Percentiles rank a stretch among this genome's conserved stretches.
Evolutionary conservation across 64 coral and sea anemone genomes (phyloP).

Genomic region (Montipora sp.): DNA sequence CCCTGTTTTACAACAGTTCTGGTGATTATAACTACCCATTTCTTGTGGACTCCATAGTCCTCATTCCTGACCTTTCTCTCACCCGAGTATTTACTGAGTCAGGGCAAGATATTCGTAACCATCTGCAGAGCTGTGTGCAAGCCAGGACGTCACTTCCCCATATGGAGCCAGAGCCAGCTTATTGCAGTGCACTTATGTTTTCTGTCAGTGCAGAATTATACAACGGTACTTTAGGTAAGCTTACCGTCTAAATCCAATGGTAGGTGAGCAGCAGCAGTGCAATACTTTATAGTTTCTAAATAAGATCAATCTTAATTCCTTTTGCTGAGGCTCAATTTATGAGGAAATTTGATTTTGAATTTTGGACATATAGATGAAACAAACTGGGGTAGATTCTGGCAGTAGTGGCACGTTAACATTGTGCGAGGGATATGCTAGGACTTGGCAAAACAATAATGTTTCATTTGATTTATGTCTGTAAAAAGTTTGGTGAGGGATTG

Average conservation of each 20-base stretch:
- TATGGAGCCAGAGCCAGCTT: slow-evolving; percentile 15
- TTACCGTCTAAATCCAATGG: neutral
- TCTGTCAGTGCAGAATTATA: slow-evolving; percentile 81
- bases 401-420: too few relatives aligned
- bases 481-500: too few relatives aligned
- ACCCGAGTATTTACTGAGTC: slow-evolving; percentile 72
- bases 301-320: too few relatives aligned
- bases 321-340: too few relatives aligned
- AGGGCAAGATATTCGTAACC: neutral
- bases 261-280: too few relatives aligned
- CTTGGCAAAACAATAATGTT: too few relatives aligned
- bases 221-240: slow-evolving; percentile 84
- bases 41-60: slow-evolving; percentile 73
- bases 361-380: too few relatives aligned
- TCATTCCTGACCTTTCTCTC: slow-evolving; percentile 63
- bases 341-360: too few relatives aligned
- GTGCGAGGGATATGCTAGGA: too few relatives aligned
- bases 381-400: too few relatives aligned
- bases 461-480: too few relatives aligned
- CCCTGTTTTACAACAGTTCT: slow-evolving; percentile 40
- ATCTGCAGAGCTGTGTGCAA: slow-evolving; percentile 43
- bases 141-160: slow-evolving; percentile 25
- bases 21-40: slow-evolving; percentile 41
- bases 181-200: slow-evolving; percentile 63
- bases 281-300: too few relatives aligned